Evolutionary conservation across 2,888 invertebrate species (phyloP).

Genomic region (Meandrusa payeni): DNA sequence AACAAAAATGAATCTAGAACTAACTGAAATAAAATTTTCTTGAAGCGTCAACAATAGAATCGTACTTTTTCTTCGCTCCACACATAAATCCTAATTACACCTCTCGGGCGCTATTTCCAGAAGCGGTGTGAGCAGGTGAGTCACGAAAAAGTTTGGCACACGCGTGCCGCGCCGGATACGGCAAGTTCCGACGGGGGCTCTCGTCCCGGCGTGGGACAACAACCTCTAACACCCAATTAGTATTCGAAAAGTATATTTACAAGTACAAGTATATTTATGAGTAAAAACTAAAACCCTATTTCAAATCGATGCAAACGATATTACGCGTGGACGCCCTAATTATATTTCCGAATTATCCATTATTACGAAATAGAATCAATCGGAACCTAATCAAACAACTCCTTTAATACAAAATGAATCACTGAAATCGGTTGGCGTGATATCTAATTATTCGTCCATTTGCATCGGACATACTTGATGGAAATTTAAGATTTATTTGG

Average conservation of each 20-base stretch:
- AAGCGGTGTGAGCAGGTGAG: background rate
- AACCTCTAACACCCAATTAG: slow-evolving; percentile 15
- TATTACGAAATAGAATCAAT: too few species aligned
- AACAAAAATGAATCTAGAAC: background rate
- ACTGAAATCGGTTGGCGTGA: too few species aligned
- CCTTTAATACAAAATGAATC: too few species aligned
- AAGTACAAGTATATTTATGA: too few species aligned
- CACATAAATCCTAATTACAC: slow-evolving; percentile 15
- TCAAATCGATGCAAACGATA: too few species aligned
- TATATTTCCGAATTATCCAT: too few species aligned
- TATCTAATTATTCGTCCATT: too few species aligned
- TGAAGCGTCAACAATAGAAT: background rate
- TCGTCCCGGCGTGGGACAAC: slow-evolving; percentile 11
- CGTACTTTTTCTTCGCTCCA: background rate
- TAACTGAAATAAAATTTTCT: background rate
- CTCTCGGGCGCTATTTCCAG: slow-evolving; percentile 6
- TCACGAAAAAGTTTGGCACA: slow-evolving; percentile 20
- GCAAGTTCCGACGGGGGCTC: background rate
- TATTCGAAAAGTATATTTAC: slow-evolving; percentile 22
- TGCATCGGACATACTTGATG: too few species aligned
- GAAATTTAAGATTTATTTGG: too few species aligned
- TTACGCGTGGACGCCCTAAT: too few species aligned
- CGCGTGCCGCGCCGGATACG: slow-evolving; percentile 7
- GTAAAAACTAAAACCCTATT: too few species aligned
- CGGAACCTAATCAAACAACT: too few species aligned